These are phyloP conservation scores for Scaptomyza flava DNA, from an alignment of 2,888 invertebrate genomes.

Conservation along the genomic window DNA sequence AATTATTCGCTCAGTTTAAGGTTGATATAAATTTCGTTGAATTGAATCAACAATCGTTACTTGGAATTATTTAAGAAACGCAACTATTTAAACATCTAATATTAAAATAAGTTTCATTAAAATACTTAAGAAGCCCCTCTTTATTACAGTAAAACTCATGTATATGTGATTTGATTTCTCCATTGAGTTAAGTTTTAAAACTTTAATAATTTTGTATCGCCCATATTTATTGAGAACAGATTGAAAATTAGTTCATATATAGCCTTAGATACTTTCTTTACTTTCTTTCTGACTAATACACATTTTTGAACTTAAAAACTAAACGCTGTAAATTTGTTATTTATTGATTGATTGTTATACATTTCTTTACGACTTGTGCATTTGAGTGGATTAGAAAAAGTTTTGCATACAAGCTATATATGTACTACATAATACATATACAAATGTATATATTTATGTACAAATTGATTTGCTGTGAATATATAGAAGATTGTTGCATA, in stretches of 20 bases:
- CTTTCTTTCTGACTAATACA: constrained; percentile 18
- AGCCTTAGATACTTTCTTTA: constrained; percentile 28
- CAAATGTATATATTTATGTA: constrained; percentile 20
- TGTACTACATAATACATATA: constrained; percentile 4
- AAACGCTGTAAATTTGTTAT: constrained; percentile 38
- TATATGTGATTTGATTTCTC: too few relatives aligned
- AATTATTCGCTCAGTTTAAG: too few relatives aligned
- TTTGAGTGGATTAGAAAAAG: constrained; percentile 12
- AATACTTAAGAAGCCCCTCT: too few relatives aligned
- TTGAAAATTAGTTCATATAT: constrained; percentile 49
- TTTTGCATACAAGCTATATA: constrained; percentile 8
- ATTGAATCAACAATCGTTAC: too few relatives aligned
- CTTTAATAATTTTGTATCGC: constrained; percentile 13
- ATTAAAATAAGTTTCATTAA: too few relatives aligned
- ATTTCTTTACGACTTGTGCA: constrained; percentile 33
- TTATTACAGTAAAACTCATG: too few relatives aligned
- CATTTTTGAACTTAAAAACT: constrained; percentile 58
- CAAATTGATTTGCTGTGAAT: constrained; percentile 23
- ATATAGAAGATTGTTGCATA: constrained; percentile 27
- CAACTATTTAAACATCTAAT: too few relatives aligned
- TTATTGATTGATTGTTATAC: constrained; percentile 48
- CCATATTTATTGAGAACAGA: constrained; percentile 70
- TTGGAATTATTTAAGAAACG: too few relatives aligned
- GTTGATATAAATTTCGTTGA: too few relatives aligned
- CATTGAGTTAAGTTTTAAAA: too few relatives aligned